Evolutionary conservation across 1,140 invertebrate genomes (phyloP).

Genomic region (Lucilia sericata): DNA sequence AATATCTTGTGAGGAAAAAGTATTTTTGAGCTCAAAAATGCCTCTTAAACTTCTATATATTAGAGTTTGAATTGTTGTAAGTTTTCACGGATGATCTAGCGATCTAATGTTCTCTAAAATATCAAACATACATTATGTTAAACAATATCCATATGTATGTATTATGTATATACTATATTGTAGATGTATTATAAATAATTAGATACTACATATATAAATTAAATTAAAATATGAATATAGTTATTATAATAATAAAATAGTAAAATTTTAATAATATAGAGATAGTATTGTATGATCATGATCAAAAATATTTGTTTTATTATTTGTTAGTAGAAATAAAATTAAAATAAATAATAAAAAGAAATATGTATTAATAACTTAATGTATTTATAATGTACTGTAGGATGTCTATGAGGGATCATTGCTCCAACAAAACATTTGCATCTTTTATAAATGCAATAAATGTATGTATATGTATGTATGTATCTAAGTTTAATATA

Average conservation of each 20-base stretch:
- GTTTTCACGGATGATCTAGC: not conserved
- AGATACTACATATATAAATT: not conserved
- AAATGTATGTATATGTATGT: not conserved
- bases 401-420: slow-evolving; percentile 14
- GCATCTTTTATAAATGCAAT: slow-evolving; percentile 37
- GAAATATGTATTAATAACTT: not conserved
- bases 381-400: slow-evolving; percentile 24
- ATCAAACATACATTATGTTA: not conserved
- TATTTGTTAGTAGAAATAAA: not conserved
- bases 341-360: not conserved
- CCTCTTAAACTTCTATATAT: not conserved
- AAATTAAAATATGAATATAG: not conserved
- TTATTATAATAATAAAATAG: not conserved
- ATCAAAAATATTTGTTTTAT: not conserved
- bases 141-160: no score
- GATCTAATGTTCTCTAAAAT: not conserved
- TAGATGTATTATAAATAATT: slow-evolving; percentile 1
- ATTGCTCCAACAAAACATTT: slow-evolving; percentile 36
- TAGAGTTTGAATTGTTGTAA: not conserved
- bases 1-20: slow-evolving; percentile 31
- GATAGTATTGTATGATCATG: not conserved
- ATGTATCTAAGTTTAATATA: slow-evolving; percentile 19
- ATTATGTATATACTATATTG: no score
- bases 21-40: slow-evolving; percentile 40
- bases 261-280: not conserved